These are phyloP conservation scores for Hippoglossus hippoglossus DNA, from an alignment of 2,797 vertebrate species.

Conservation along the genomic window DNA sequence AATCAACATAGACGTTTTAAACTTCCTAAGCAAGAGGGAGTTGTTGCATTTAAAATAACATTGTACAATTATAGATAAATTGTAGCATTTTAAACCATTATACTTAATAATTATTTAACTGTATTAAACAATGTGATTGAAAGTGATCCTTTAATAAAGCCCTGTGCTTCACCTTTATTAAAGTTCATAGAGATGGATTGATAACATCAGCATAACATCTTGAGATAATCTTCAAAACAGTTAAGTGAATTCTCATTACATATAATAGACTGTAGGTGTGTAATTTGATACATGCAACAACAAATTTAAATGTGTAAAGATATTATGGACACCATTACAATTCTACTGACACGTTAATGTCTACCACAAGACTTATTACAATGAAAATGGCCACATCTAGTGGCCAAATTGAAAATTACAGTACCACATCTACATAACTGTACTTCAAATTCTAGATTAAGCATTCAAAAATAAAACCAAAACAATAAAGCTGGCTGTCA, in stretches of 20 bases:
- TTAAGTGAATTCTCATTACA: background rate
- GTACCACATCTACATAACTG: background rate
- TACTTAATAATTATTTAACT: no score
- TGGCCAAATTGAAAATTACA: slow-evolving; percentile 18
- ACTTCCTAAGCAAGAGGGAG: background rate
- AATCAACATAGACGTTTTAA: background rate
- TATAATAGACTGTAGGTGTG: no score
- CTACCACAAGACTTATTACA: background rate
- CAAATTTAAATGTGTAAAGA: background rate
- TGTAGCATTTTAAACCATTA: no score
- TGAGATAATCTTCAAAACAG: background rate
- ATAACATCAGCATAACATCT: no score
- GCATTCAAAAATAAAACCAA: no score
- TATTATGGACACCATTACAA: no score
- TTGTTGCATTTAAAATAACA: background rate
- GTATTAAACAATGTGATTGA: no score
- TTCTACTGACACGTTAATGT: background rate
- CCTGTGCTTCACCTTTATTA: no score
- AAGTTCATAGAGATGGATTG: no score
- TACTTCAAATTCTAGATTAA: background rate
- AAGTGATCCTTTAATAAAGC: no score
- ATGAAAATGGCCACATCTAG: slow-evolving; percentile 23
- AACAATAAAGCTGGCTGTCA: background rate
- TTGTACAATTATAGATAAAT: background rate
- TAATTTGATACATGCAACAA: background rate